These are phyloP conservation scores for Orientallactaga sibirica DNA, from an alignment of 2,797 vertebrate genomes.

Conservation along the genomic window DNA sequence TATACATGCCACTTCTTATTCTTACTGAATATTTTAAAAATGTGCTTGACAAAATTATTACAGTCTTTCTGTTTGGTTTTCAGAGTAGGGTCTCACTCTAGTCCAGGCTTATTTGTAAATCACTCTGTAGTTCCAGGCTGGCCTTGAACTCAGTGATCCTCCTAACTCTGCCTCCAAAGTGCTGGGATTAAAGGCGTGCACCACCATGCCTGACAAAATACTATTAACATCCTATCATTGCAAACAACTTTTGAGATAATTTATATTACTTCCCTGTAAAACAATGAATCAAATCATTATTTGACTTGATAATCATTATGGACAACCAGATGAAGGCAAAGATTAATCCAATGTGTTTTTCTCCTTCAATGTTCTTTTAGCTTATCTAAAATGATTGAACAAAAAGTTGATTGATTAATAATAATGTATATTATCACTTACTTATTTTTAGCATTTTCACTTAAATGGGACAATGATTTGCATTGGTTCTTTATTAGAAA, in stretches of 20 bases:
- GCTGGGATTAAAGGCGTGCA: not conserved
- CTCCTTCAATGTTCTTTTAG: not conserved
- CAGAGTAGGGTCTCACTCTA: too few relatives aligned
- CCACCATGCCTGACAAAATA: not conserved
- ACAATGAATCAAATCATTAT: not conserved
- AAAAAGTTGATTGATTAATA: not conserved
- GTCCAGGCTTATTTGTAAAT: too few relatives aligned
- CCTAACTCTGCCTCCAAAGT: not conserved
- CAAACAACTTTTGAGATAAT: not conserved
- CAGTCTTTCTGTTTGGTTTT: too few relatives aligned
- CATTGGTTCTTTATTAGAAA: conserved; percentile 17
- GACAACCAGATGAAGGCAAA: not conserved
- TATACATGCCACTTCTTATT: not conserved
- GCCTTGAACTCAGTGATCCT: too few relatives aligned
- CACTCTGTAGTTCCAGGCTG: too few relatives aligned
- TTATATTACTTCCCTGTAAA: not conserved
- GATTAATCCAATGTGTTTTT: not conserved
- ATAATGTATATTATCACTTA: not conserved
- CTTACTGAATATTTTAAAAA: not conserved
- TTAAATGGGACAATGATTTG: not conserved
- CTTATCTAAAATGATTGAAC: not conserved
- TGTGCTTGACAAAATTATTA: too few relatives aligned
- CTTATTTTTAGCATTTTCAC: not conserved
- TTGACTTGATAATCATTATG: not conserved
- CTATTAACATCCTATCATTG: not conserved